Evolutionary conservation across 2,797 vertebrate species (phyloP).

Genomic region (Manis pentadactyla): DNA sequence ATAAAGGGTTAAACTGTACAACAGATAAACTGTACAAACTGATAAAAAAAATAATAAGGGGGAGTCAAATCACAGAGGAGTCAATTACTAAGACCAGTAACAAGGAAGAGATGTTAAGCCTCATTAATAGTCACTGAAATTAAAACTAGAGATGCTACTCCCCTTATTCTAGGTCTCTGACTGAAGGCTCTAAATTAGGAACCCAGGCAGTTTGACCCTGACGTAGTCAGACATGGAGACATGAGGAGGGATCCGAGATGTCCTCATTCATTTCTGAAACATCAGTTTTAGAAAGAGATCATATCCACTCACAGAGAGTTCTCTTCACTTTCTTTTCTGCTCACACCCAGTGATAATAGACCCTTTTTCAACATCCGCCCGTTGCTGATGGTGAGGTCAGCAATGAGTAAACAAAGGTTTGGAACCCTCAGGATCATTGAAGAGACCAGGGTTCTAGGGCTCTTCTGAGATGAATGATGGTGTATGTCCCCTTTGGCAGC

Average conservation of each 20-base stretch:
- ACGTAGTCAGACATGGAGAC: neutral
- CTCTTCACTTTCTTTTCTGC: neutral
- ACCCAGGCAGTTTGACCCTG: neutral
- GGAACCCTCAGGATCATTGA: neutral
- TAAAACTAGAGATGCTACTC: conserved; percentile 32
- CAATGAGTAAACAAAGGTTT: neutral
- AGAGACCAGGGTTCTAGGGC: neutral
- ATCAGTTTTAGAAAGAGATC: neutral
- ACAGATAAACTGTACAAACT: neutral
- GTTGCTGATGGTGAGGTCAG: neutral
- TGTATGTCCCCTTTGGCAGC: neutral
- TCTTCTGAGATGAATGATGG: neutral
- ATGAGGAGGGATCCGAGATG: neutral
- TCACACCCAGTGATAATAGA: neutral
- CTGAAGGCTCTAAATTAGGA: neutral
- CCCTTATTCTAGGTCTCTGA: neutral
- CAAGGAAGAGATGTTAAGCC: neutral
- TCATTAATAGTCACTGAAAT: conserved; percentile 23
- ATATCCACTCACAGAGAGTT: neutral
- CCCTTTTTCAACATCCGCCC: neutral
- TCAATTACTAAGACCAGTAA: neutral
- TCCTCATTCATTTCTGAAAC: neutral
- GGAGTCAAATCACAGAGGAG: conserved; percentile 27
- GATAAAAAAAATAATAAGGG: neutral
- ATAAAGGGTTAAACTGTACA: neutral